Conservation (phyloP, 2,113 vertebrate species). For the Egretta garzetta region DNA sequence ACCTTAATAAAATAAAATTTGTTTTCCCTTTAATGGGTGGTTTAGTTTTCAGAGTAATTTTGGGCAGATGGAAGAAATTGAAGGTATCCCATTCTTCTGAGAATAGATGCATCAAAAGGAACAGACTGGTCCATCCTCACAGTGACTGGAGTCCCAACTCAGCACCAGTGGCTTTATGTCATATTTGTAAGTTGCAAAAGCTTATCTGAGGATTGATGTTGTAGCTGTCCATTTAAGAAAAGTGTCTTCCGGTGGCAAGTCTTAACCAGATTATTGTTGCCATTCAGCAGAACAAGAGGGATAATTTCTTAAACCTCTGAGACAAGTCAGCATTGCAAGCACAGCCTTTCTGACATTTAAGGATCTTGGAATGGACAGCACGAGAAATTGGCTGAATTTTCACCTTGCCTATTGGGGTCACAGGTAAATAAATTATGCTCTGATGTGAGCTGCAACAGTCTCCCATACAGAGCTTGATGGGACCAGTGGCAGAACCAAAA, state of each 20-base stretch:
- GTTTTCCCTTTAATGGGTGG: background rate
- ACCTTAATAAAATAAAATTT: background rate
- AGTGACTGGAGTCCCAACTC: background rate
- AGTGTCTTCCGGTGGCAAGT: background rate
- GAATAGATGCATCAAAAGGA: background rate
- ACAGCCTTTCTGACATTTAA: background rate
- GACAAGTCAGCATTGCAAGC: background rate
- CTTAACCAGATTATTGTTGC: slow-evolving; percentile 13
- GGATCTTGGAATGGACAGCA: background rate
- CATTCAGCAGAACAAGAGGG: background rate
- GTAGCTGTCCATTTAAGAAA: background rate
- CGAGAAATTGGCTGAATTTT: slow-evolving; percentile 24
- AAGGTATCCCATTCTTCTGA: background rate
- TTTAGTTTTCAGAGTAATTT: background rate
- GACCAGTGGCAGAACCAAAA: background rate
- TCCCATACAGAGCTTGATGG: background rate
- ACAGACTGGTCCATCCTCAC: background rate
- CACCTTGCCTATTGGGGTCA: background rate
- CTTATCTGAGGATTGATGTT: background rate
- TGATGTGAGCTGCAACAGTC: background rate
- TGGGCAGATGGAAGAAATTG: background rate
- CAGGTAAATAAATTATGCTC: background rate
- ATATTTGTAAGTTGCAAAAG: background rate
- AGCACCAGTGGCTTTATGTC: accelerated
- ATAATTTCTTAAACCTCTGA: background rate